These are phyloP conservation scores for Tipula unca DNA, from an alignment of 2,888 invertebrate species.

Conservation along the genomic window DNA sequence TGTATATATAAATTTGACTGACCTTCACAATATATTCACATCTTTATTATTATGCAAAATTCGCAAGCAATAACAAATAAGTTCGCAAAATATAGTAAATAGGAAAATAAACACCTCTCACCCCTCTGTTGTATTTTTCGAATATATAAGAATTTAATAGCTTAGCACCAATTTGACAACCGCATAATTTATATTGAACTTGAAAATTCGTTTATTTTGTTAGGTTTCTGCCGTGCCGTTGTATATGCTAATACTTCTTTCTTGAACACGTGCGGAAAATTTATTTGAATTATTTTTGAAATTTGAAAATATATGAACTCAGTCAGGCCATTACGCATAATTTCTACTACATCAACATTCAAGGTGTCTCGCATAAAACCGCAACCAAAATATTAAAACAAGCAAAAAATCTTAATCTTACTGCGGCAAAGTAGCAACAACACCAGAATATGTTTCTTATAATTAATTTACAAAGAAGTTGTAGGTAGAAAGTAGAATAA, in stretches of 20 bases:
- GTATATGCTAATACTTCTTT: not conserved
- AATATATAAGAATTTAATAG: not conserved
- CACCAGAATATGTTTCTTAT: not conserved
- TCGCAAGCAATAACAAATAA: not conserved
- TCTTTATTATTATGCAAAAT: not conserved
- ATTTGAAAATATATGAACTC: not conserved
- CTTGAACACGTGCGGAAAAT: not conserved
- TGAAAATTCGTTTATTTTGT: not conserved
- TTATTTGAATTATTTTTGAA: not conserved
- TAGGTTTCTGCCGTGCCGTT: not conserved
- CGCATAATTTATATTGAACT: not conserved
- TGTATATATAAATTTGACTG: not conserved
- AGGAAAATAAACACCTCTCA: not conserved
- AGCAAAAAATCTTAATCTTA: not conserved
- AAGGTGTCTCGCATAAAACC: not conserved
- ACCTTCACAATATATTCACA: not conserved
- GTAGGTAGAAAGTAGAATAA: constrained; percentile 18
- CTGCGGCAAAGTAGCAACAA: not conserved
- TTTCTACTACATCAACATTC: not conserved
- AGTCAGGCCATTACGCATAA: no score
- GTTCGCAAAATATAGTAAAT: not conserved
- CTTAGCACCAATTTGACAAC: not conserved
- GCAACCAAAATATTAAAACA: not conserved
- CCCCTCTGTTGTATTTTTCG: not conserved
- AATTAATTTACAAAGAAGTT: not conserved